Percentiles rank a stretch among this genome's conserved stretches.
phyloP scores from a whole-genome alignment of 2,888 invertebrate genomes.

The Pseudoips prasinana region DNA sequence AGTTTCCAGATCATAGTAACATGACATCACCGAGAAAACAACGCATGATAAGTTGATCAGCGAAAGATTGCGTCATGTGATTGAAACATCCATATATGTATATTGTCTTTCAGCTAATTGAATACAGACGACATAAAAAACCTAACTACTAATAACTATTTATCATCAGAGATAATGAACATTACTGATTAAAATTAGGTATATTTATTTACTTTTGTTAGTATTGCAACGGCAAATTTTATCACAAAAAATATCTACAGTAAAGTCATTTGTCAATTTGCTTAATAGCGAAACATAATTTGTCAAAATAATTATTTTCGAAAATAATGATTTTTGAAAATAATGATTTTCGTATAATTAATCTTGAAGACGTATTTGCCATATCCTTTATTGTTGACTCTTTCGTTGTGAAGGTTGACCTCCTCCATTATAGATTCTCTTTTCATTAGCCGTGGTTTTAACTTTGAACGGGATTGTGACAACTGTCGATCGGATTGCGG shows the following conservation, averaged over 20 bases:
- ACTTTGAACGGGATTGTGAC: conserved; percentile 44
- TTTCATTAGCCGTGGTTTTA: conserved; percentile 50
- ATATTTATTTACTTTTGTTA: not conserved
- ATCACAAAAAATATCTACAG: not conserved
- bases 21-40: conserved; percentile 31
- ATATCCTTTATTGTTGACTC: conserved; percentile 23
- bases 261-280: too few species aligned
- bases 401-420: conserved; percentile 20
- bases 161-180: too few species aligned
- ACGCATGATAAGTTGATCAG: conserved; percentile 10
- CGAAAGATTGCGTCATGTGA: conserved; percentile 13
- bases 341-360: too few species aligned
- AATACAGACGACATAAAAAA: not conserved
- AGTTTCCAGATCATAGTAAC: too few species aligned
- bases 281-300: too few species aligned
- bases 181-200: too few species aligned
- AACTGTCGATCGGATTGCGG: conserved; percentile 24
- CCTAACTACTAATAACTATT: too few species aligned
- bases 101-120: too few species aligned
- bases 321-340: too few species aligned
- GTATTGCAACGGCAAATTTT: not conserved
- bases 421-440: conserved; percentile 62
- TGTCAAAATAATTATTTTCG: too few species aligned
- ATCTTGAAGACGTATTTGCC: conserved; percentile 17
- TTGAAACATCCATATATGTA: conserved; percentile 5